Evolutionary conservation across 2,888 invertebrate species (phyloP).

Genomic region (Endotricha flammealis): DNA sequence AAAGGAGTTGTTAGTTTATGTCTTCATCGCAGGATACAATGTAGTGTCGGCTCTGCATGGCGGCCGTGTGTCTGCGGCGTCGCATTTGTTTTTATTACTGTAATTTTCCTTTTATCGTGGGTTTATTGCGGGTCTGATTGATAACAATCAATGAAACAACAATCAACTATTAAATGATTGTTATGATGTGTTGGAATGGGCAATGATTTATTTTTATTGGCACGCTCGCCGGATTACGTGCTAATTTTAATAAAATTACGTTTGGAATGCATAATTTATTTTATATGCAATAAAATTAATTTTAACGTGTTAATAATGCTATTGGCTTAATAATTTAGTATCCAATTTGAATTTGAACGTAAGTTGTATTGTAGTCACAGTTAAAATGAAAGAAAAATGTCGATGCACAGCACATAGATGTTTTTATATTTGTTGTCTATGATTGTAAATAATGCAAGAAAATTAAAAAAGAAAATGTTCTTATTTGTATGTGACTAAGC

Average conservation of each 20-base stretch:
- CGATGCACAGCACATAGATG: no score
- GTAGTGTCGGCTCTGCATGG: conserved; percentile 29
- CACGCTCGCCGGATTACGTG: not conserved
- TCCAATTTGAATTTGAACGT: no score
- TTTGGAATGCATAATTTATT: not conserved
- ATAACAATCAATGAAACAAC: conserved; percentile 9
- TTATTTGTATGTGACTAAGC: no score
- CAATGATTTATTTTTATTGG: conserved; percentile 35
- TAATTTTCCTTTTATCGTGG: conserved; percentile 58
- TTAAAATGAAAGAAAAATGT: no score
- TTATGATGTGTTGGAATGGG: conserved; percentile 45
- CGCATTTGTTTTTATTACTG: conserved; percentile 57
- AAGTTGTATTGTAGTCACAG: no score
- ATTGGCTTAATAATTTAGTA: no score
- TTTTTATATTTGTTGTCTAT: no score
- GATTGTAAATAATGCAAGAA: no score
- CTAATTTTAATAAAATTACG: not conserved
- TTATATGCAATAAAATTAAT: conserved; percentile 17
- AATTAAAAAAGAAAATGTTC: no score
- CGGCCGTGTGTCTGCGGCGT: conserved; percentile 52
- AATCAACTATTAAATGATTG: conserved; percentile 31
- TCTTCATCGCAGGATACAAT: conserved; percentile 56
- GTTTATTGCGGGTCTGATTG: conserved; percentile 13
- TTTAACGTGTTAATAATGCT: not conserved
- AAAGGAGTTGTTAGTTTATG: conserved; percentile 71